Evolutionary conservation across 2,113 vertebrate species (phyloP).

Genomic region (Neogobius melanostomus): DNA sequence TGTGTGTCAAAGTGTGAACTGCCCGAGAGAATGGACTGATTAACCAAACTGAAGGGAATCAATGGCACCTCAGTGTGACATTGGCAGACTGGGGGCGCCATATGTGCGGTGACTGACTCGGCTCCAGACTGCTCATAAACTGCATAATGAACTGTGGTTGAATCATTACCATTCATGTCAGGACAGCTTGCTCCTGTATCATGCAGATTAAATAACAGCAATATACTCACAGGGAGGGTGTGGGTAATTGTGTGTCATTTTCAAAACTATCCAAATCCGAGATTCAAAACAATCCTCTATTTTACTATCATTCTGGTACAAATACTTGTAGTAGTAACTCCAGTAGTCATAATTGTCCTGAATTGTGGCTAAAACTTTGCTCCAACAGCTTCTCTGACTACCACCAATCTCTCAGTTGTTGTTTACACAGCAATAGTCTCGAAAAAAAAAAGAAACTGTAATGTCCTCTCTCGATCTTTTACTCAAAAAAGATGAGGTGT

Average conservation of each 20-base stretch:
- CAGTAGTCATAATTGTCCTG: no score
- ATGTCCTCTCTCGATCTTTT: no score
- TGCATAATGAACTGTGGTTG: constrained; percentile 29
- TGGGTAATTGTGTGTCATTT: background rate
- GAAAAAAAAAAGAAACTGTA: no score
- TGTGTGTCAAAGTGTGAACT: background rate
- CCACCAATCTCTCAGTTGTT: no score
- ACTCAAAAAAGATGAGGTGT: no score
- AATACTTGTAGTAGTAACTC: background rate
- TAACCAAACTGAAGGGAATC: constrained; percentile 31
- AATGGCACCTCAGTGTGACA: constrained; percentile 30
- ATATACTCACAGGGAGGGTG: no score
- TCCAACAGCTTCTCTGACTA: no score
- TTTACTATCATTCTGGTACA: no score
- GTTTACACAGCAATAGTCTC: no score
- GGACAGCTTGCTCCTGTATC: background rate
- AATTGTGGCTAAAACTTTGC: no score
- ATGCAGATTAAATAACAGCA: background rate
- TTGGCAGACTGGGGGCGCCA: constrained; percentile 14
- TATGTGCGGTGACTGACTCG: constrained; percentile 17
- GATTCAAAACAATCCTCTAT: background rate
- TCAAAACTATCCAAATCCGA: background rate
- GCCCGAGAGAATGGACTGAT: constrained; percentile 21
- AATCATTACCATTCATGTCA: background rate
- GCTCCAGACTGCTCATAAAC: constrained; percentile 20